phyloP scores from a whole-genome alignment of 2,888 invertebrate species.

The Leucophenga maculata region DNA sequence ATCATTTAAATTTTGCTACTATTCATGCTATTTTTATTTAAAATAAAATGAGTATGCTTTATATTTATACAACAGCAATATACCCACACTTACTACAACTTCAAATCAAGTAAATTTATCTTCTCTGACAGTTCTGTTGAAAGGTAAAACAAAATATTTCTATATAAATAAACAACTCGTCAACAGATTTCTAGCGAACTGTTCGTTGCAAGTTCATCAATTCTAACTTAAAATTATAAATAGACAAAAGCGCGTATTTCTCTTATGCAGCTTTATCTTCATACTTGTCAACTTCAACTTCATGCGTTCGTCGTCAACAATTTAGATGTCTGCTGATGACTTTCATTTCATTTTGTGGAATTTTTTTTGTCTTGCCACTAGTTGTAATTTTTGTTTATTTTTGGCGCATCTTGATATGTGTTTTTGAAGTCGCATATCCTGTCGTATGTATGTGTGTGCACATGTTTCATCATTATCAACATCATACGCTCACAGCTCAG shows the following conservation, averaged over 20 bases:
- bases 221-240: slow-evolving; percentile 45
- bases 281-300: slow-evolving; percentile 3
- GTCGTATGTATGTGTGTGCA: slow-evolving; percentile 28
- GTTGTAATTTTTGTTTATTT: slow-evolving; percentile 2
- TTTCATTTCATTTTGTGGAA: slow-evolving; percentile 56
- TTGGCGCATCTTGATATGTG: slow-evolving; percentile 36
- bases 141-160: slow-evolving; percentile 36
- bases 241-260: neutral
- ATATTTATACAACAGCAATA: too few relatives aligned
- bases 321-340: slow-evolving; percentile 47
- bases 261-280: slow-evolving; percentile 6
- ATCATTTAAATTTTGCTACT: too few relatives aligned
- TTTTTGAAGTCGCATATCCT: slow-evolving; percentile 32
- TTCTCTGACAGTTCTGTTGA: slow-evolving; percentile 40
- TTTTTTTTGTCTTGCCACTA: neutral
- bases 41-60: too few relatives aligned
- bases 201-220: slow-evolving; percentile 49
- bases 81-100: too few relatives aligned
- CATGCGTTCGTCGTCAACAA: slow-evolving; percentile 1
- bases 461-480: slow-evolving; percentile 65
- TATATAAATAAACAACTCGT: slow-evolving; percentile 7
- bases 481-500: slow-evolving; percentile 49
- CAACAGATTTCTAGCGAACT: neutral
- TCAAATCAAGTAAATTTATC: slow-evolving; percentile 29
- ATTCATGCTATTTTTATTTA: too few relatives aligned